Evolutionary conservation across 2,113 vertebrate genomes (phyloP).

Genomic region (Actinemys pallida): DNA sequence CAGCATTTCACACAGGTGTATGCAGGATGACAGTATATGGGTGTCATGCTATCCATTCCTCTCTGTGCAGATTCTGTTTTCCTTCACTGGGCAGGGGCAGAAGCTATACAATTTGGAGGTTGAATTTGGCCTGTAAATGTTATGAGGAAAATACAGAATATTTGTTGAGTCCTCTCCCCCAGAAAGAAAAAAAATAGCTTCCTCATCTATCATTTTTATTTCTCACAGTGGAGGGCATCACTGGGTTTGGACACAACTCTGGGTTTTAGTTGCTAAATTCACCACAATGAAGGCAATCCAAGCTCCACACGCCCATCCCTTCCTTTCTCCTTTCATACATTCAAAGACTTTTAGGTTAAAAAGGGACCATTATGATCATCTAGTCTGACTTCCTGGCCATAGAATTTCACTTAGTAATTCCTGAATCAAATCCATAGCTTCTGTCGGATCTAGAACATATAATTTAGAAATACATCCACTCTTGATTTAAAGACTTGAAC

Average conservation of each 20-base stretch:
- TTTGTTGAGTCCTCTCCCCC: background rate
- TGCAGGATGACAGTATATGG: background rate
- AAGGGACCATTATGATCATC: background rate
- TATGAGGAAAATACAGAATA: background rate
- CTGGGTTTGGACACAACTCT: background rate
- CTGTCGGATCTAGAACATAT: background rate
- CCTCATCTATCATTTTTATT: background rate
- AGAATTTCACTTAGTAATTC: background rate
- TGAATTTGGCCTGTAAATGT: background rate
- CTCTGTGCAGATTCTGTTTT: background rate
- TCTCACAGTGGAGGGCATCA: background rate
- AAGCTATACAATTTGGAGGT: background rate
- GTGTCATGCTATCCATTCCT: background rate
- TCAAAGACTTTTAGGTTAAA: background rate
- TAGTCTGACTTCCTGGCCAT: background rate
- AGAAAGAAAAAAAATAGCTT: background rate
- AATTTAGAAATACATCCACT: background rate
- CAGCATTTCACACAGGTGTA: background rate
- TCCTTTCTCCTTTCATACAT: background rate
- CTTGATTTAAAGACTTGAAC: no score
- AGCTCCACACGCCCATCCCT: background rate
- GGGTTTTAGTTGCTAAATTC: background rate
- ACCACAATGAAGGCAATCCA: background rate
- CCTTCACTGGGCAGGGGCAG: background rate
- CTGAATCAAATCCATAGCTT: background rate